These are phyloP conservation scores for Anolis apletophallus DNA, from an alignment of 2,797 vertebrate genomes.

Conservation along the genomic window DNA sequence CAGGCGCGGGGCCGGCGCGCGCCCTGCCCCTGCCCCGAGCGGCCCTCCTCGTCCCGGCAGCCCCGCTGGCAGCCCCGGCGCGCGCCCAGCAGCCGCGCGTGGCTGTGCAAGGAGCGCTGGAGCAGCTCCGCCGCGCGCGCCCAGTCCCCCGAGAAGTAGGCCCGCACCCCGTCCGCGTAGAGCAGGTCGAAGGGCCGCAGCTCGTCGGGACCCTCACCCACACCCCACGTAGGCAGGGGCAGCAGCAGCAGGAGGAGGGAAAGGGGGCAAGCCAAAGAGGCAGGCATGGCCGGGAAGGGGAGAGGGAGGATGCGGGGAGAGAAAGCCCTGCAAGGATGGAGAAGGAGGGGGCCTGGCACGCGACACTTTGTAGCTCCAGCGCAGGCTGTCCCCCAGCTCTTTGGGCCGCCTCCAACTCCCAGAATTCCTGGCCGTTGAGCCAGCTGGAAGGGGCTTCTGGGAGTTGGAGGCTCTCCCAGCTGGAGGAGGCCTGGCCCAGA, in stretches of 20 bases:
- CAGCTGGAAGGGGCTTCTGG: no score
- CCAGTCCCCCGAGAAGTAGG: slow-evolving; percentile 89
- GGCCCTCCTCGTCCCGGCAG: slow-evolving; percentile 69
- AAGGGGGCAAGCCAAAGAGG: neutral
- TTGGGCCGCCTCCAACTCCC: no score
- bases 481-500: no score
- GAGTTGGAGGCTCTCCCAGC: no score
- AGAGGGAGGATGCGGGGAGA: no score
- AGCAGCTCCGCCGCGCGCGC: slow-evolving; percentile 85
- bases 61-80: slow-evolving; percentile 82
- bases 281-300: neutral
- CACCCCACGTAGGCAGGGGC: no score
- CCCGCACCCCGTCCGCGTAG: slow-evolving; percentile 89
- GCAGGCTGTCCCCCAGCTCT: no score
- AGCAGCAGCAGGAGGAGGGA: slow-evolving; percentile 4
- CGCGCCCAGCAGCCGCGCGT: slow-evolving; percentile 74
- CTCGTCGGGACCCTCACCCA: no score
- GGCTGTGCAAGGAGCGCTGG: slow-evolving; percentile 86
- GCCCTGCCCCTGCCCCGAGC: slow-evolving; percentile 59
- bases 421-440: no score
- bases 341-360: no score
- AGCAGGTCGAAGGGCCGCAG: slow-evolving; percentile 83
- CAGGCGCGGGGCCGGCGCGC: neutral
- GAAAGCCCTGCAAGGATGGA: neutral
- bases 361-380: no score